Conservation (phyloP, 2,888 invertebrate species). For the Ommatoiulus sabulosus region DNA sequence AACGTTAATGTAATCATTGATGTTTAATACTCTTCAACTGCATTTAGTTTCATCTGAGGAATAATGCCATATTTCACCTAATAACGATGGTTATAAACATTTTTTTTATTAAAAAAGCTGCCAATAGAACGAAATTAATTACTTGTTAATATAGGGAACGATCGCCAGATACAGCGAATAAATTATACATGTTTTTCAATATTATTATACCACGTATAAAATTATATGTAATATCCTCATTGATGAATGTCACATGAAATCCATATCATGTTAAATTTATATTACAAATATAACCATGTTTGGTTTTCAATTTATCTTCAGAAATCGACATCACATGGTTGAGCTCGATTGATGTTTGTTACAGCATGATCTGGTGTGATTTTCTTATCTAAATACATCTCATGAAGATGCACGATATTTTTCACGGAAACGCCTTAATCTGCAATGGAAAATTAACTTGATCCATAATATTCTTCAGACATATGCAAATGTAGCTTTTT, state of each 20-base stretch:
- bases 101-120: slow-evolving; percentile 44
- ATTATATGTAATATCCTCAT: slow-evolving; percentile 34
- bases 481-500: background rate
- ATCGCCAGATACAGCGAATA: background rate
- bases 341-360: background rate
- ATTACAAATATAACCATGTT: background rate
- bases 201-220: background rate
- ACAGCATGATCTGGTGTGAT: background rate
- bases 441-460: background rate
- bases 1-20: background rate
- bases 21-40: background rate
- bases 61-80: background rate
- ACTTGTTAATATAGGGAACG: background rate
- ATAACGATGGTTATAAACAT: slow-evolving; percentile 25
- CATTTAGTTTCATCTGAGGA: background rate
- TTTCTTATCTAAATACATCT: background rate
- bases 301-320: background rate
- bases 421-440: background rate
- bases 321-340: background rate
- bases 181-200: slow-evolving; percentile 6
- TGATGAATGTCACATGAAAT: background rate
- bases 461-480: background rate
- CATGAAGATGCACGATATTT: background rate
- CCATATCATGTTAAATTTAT: background rate
- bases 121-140: slow-evolving; percentile 35